phyloP scores from a whole-genome alignment of 2,888 invertebrate genomes.

The Callyntrura sp. region DNA sequence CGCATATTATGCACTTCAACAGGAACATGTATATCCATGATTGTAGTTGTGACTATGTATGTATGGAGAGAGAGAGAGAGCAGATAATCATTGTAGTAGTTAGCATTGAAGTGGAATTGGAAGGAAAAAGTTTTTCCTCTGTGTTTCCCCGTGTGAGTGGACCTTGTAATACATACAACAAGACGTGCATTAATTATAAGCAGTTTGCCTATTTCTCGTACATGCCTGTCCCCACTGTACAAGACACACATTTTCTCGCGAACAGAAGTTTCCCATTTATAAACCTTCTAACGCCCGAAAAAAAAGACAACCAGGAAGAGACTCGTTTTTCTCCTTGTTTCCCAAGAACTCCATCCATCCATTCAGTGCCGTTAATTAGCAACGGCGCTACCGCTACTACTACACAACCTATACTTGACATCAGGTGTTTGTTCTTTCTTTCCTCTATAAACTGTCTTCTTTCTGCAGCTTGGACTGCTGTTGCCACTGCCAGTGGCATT shows the following conservation, averaged over 20 bases:
- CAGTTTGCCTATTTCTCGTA: not conserved
- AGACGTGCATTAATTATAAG: not conserved
- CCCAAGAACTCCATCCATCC: not conserved
- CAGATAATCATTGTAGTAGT: not conserved
- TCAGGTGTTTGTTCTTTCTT: constrained; percentile 39
- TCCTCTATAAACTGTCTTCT: not conserved
- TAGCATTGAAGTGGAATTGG: not conserved
- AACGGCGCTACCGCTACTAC: not conserved
- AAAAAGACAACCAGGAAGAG: constrained; percentile 26
- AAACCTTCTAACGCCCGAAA: not conserved
- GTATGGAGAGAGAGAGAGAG: not conserved
- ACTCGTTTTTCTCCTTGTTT: constrained; percentile 4
- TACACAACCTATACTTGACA: not conserved
- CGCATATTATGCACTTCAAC: not conserved
- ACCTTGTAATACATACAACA: constrained; percentile 25
- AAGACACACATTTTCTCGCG: not conserved
- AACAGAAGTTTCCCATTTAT: not conserved
- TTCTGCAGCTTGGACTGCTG: not conserved
- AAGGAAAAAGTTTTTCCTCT: constrained; percentile 5
- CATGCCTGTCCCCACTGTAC: not conserved
- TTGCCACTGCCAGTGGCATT: not conserved
- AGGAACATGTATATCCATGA: not conserved
- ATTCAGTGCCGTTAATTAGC: not conserved
- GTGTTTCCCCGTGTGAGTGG: constrained; percentile 24
- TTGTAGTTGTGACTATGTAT: too few species aligned